Percentiles rank a stretch among this genome's conserved stretches.
These are phyloP conservation scores for Prolemur simus DNA, from an alignment of 2,113 vertebrate genomes.

Conservation along the genomic window DNA sequence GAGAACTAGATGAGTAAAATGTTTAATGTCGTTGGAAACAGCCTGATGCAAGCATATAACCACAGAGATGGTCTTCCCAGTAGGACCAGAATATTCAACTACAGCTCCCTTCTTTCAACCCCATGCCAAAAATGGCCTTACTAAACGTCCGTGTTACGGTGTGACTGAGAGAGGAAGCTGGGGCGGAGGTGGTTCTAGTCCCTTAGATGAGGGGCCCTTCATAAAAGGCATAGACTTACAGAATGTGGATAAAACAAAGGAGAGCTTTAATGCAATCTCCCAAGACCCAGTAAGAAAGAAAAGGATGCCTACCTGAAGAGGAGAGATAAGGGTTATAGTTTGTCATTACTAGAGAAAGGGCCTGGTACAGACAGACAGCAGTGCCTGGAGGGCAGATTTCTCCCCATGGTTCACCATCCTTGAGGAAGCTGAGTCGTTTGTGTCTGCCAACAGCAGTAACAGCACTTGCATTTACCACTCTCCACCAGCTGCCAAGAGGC, in stretches of 20 bases:
- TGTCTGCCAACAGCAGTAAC: not conserved
- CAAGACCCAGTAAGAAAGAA: conserved; percentile 4
- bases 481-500: not conserved
- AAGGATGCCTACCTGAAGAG: conserved; percentile 22
- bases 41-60: not conserved
- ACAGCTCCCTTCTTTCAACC: not conserved
- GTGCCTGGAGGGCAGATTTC: not conserved
- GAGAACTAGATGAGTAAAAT: not conserved
- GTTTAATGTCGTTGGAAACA: not conserved
- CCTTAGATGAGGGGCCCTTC: not conserved
- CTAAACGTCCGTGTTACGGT: not conserved
- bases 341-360: not conserved
- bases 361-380: not conserved
- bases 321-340: not conserved
- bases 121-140: not conserved
- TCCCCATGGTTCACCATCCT: not conserved
- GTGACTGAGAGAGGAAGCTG: not conserved
- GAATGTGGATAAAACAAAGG: not conserved
- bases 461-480: not conserved
- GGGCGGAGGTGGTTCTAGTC: not conserved
- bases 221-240: not conserved
- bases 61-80: not conserved
- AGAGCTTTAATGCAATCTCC: not conserved
- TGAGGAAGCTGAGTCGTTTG: not conserved
- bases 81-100: not conserved